Evolutionary conservation across 2,888 invertebrate genomes (phyloP).

Genomic region (Tupiocoris notatus): DNA sequence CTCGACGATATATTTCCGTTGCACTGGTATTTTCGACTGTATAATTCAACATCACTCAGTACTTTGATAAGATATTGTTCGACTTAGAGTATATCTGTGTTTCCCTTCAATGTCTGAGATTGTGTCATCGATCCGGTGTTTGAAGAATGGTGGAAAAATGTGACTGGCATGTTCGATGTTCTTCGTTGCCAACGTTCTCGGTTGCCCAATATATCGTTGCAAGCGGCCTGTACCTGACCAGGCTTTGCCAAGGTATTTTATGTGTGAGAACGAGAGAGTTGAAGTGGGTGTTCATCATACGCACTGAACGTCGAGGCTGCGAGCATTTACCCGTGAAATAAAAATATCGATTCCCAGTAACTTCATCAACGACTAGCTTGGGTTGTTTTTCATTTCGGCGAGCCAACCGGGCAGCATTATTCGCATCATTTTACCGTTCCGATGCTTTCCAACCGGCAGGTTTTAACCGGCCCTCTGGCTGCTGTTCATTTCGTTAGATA

Average conservation of each 20-base stretch:
- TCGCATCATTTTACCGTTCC: neutral
- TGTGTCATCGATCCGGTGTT: too few species aligned
- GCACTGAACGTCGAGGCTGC: neutral
- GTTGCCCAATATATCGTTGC: neutral
- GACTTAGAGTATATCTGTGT: too few species aligned
- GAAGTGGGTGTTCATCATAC: too few species aligned
- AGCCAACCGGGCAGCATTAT: neutral
- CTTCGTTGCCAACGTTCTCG: too few species aligned
- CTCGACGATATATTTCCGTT: too few species aligned
- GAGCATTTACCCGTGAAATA: neutral
- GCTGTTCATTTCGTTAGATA: neutral
- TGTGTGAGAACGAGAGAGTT: neutral
- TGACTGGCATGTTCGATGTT: too few species aligned
- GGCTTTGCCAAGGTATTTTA: neutral
- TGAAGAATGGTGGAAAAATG: too few species aligned
- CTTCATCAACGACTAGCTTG: conserved; percentile 2
- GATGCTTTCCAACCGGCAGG: neutral
- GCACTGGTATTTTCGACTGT: too few species aligned
- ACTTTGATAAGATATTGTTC: too few species aligned
- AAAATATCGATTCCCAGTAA: conserved; percentile 22
- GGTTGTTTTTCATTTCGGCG: conserved; percentile 18
- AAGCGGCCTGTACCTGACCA: neutral
- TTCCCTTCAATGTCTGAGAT: too few species aligned
- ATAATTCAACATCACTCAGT: too few species aligned
- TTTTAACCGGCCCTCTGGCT: neutral